A percentile compares a stretch with the other conserved stretches of the same genome.
phyloP scores from a whole-genome alignment of 2,888 invertebrate species.

The Isoperla grammatica region DNA sequence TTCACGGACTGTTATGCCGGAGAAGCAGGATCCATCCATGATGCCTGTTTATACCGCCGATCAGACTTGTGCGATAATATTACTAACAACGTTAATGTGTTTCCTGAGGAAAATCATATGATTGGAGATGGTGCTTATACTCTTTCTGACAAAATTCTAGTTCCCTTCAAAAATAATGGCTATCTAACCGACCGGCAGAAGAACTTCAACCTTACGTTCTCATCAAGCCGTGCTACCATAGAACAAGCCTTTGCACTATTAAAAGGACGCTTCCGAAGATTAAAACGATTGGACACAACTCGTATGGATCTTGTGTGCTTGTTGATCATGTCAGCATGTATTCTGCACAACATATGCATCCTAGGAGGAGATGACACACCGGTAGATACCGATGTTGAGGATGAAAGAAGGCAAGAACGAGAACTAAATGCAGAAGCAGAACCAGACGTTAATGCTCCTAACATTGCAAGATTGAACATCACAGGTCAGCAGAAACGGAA shows the following conservation, averaged over 20 bases:
- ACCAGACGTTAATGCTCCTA: too few species aligned
- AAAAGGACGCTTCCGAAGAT: neutral
- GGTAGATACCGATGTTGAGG: too few species aligned
- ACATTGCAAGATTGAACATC: too few species aligned
- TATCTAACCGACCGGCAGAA: conserved; percentile 13
- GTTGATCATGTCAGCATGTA: too few species aligned
- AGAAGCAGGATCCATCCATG: conserved; percentile 31
- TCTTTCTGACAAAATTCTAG: conserved; percentile 8
- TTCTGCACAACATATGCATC: too few species aligned
- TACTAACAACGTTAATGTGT: conserved; percentile 17
- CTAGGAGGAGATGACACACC: too few species aligned
- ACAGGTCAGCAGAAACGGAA: too few species aligned
- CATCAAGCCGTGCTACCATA: conserved; percentile 9
- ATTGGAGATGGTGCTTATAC: conserved; percentile 24
- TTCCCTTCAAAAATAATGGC: conserved; percentile 22
- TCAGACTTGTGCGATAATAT: conserved; percentile 30
- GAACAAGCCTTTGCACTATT: conserved; percentile 4
- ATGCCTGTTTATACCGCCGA: conserved; percentile 27
- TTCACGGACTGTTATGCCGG: conserved; percentile 32
- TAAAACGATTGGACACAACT: neutral
- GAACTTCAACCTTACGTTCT: conserved; percentile 16
- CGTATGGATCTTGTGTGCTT: too few species aligned
- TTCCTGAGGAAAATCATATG: conserved; percentile 20
- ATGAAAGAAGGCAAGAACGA: too few species aligned
- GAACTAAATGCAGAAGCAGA: too few species aligned